phyloP scores from a whole-genome alignment of 2,113 vertebrate species.

The Pionites leucogaster region DNA sequence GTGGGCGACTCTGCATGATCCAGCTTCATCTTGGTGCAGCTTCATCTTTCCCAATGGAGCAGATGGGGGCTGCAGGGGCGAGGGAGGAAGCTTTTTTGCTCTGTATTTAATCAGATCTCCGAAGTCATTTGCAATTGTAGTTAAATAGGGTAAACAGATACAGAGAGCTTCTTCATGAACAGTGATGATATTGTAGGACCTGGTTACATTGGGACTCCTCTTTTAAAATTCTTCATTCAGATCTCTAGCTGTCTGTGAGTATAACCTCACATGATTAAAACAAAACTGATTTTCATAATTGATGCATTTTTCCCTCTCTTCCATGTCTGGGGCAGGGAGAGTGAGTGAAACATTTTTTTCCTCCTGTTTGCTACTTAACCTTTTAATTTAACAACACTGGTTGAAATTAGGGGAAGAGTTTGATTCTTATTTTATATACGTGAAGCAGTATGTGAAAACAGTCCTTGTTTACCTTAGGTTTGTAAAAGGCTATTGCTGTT shows the following conservation, averaged over 20 bases:
- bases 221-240: background rate
- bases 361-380: background rate
- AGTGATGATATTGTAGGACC: background rate
- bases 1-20: background rate
- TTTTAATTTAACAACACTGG: background rate
- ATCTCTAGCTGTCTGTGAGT: background rate
- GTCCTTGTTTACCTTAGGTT: background rate
- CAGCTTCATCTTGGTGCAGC: background rate
- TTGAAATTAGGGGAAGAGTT: background rate
- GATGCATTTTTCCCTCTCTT: background rate
- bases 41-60: background rate
- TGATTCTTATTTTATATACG: background rate
- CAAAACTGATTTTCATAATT: background rate
- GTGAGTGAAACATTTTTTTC: background rate
- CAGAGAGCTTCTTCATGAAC: rapidly evolving
- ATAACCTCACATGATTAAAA: background rate
- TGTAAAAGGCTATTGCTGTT: background rate
- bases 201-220: background rate
- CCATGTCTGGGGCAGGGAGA: background rate
- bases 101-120: background rate
- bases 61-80: background rate
- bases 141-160: background rate
- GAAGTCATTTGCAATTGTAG: background rate
- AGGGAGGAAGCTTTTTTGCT: background rate
- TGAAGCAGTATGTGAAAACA: background rate